Evolutionary conservation across 2,888 invertebrate species (phyloP).

Genomic region (Hirtodrosophila duncani): DNA sequence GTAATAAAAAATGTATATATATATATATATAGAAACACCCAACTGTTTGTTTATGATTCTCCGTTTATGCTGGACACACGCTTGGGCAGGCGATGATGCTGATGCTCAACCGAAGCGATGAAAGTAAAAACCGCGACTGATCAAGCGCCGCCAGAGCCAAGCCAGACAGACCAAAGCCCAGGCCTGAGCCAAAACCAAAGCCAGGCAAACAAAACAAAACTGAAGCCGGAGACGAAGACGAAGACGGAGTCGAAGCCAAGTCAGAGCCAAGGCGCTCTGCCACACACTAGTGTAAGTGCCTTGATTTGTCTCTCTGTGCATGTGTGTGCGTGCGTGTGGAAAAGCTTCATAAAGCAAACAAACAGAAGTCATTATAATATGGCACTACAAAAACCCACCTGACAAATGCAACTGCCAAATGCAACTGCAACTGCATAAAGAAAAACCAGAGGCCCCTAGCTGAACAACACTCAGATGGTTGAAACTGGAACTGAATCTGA

Average conservation of each 20-base stretch:
- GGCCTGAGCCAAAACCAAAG: conserved; percentile 20
- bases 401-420: conserved; percentile 7
- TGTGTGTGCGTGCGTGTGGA: conserved; percentile 34
- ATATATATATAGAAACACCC: conserved; percentile 26
- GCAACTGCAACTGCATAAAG: conserved; percentile 10
- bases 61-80: conserved; percentile 33
- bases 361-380: conserved; percentile 55
- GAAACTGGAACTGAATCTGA: no score
- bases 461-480: no score
- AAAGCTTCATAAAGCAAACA: conserved; percentile 59
- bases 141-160: conserved; percentile 67
- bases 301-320: no score
- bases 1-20: no score
- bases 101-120: conserved; percentile 74
- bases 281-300: no score
- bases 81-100: conserved; percentile 25
- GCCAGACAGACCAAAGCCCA: conserved; percentile 52
- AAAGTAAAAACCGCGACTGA: conserved; percentile 79
- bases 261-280: no score
- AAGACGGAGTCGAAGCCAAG: no score
- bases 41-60: conserved; percentile 12
- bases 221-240: no score
- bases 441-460: no score
- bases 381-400: conserved; percentile 42
- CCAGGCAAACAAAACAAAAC: conserved; percentile 7